Evolutionary conservation across 2,797 vertebrate species (phyloP), one percentile per base, ranked within the genome.

Genomic region (Salmo trutta): DNA sequence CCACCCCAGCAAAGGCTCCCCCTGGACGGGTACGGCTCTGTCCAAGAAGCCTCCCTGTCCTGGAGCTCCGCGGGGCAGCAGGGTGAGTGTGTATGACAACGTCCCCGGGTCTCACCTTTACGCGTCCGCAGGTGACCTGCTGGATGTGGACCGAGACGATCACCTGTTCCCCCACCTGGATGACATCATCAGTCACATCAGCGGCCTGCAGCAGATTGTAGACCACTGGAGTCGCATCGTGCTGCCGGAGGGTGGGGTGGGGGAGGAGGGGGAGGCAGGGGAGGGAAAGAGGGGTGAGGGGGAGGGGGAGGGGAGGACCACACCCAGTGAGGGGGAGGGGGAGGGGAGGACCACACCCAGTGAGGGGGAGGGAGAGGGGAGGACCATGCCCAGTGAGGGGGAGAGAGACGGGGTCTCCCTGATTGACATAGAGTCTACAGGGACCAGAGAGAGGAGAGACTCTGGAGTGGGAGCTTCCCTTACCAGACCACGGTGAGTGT

Each of bases 401-500:
- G 97, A 99, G 56, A 95, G 95, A 89, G 97, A 99, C 52, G 95
- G 94, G 2, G 87, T 95, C 5, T 99, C 96, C 16, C 91, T 98
- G 52, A 98, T 95, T 71, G 98, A 98, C 79, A 96, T 93, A 0
- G 97, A 99, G 80, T 94, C 95, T 3, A 87, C 95, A 0, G 96
- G 94, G 81, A 95, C 95, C 82, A 79, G 84, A 80, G 98, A 99
- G 76, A 96, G 98, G 88, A 94, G 98, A 82, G 98, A 99, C 86
- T 99, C 98, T 10, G 98, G 98, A n/a, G 97, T 99, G 0, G 98
- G 97, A 24, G 98, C 98, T 10, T 99, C 98, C 0, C 95, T 99
- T 73, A 99, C 98, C 21, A 95, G 97, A 86, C 97, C 97, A 86
- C 96, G 97, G 98, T 99, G 87, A 91, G 95, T 83, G 41, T 47